These are phyloP conservation scores for Sporophila hypoxantha DNA, from an alignment of 2,113 vertebrate genomes.

Conservation along the genomic window DNA sequence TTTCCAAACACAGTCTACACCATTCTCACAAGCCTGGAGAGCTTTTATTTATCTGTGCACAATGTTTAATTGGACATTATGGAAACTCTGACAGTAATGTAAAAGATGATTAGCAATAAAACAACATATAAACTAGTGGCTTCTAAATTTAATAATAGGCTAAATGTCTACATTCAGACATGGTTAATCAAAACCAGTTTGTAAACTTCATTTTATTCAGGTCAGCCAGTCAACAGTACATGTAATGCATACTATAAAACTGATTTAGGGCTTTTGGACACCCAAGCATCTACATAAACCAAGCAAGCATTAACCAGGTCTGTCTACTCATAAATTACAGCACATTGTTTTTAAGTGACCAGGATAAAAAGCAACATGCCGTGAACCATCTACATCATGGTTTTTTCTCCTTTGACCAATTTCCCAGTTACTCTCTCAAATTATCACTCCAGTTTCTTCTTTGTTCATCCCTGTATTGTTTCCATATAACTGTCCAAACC, in stretches of 20 bases:
- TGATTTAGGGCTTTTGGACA: conserved; percentile 58
- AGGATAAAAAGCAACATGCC: conserved; percentile 55
- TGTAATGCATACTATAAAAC: conserved; percentile 61
- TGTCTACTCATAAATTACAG: conserved; percentile 54
- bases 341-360: conserved; percentile 58
- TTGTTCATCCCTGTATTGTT: conserved; percentile 68
- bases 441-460: conserved; percentile 64
- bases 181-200: conserved; percentile 57
- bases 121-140: conserved; percentile 38
- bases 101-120: conserved; percentile 52
- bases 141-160: conserved; percentile 60
- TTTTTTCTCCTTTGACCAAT: conserved; percentile 58
- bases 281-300: conserved; percentile 52
- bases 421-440: conserved; percentile 66
- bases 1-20: background rate
- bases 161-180: conserved; percentile 41
- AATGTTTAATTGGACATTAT: conserved; percentile 30
- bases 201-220: conserved; percentile 61
- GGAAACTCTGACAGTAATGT: conserved; percentile 46
- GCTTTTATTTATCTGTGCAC: conserved; percentile 19
- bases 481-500: conserved; percentile 65
- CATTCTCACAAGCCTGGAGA: conserved; percentile 4
- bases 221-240: conserved; percentile 58
- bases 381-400: conserved; percentile 51
- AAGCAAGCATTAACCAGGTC: conserved; percentile 54